Base-by-base conservation (phyloP, 1,140 invertebrate genomes). In the Neodiprion lecontei region DNA sequence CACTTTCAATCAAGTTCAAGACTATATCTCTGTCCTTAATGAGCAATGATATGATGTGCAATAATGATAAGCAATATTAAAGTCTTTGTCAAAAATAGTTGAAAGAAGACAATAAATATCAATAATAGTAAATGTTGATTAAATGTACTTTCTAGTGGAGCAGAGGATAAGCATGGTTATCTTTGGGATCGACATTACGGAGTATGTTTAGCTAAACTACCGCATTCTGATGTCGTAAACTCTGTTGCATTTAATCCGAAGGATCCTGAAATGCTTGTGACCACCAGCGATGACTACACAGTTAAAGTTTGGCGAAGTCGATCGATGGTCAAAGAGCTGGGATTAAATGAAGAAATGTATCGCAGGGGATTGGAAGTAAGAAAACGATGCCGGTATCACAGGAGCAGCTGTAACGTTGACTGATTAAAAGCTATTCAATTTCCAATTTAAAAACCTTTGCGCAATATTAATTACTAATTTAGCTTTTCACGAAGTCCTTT, bases 121-220 rank as follows among this genome's bases (percentile, higher is more conserved):
- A 9, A 47, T 69, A 17, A 67, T 17, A 72, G 74, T 79, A 77
- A 75, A 68, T 77, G 77, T 82, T 70, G 48, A 2, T 65, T 75
- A 49, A 40, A 68, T 70, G 73, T 80, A 68, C 50, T 80, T 89
- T 89, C 66, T 82, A 95, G 95, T 88, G 96, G 96, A 23, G 95
- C 96, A 49, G 96, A 97, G 89, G 95, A 97, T 84, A 93, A 93
- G 81, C 92, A 95, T 85, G 93, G 95, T 1, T 96, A 96, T 82
- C 81, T 97, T 8, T 97, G 95, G 96, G 95, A 97, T 80, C 88
- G 95, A 72, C 94, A 96, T 84, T 97, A 96, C 83, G 95, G 95
- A 14, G 90, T 94, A 1, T 95, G 94, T 82, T 85, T 97, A 66
- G 91, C 92, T 0, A 94, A 94, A 80, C 93, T 94, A 78, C 94